Percentiles rank a stretch among this genome's conserved stretches.
Evolutionary conservation across 2,113 vertebrate genomes (phyloP).

Genomic region (Saccopteryx bilineata): DNA sequence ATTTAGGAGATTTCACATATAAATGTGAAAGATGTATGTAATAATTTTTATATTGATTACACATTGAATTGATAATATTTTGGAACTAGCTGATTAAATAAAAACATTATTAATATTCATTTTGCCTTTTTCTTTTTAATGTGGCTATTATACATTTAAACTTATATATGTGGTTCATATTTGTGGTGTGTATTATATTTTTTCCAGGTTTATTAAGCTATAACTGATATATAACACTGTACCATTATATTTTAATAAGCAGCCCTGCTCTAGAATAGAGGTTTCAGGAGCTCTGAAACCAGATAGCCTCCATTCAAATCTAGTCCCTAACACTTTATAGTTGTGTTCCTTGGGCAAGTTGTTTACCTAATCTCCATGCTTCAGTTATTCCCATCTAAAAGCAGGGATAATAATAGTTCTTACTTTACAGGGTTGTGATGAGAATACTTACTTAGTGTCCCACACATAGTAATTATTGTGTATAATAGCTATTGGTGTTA

Average conservation of each 20-base stretch:
- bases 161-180: neutral
- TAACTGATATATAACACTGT: neutral
- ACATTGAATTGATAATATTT: constrained; percentile 35
- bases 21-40: neutral
- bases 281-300: neutral
- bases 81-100: neutral
- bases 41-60: neutral
- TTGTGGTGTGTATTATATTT: neutral
- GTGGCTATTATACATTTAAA: neutral
- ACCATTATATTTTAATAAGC: neutral
- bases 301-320: neutral
- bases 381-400: neutral
- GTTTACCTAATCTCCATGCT: neutral
- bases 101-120: constrained; percentile 13
- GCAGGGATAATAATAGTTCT: neutral
- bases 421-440: neutral
- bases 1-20: constrained; percentile 20
- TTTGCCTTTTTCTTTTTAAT: constrained; percentile 24
- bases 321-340: neutral
- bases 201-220: neutral
- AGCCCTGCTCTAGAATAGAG: neutral
- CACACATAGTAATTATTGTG: neutral
- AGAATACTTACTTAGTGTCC: constrained; percentile 2
- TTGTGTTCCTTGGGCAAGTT: neutral
- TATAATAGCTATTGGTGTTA: neutral